Conservation (phyloP, 2,113 vertebrate genomes). For the Crypturellus undulatus region DNA sequence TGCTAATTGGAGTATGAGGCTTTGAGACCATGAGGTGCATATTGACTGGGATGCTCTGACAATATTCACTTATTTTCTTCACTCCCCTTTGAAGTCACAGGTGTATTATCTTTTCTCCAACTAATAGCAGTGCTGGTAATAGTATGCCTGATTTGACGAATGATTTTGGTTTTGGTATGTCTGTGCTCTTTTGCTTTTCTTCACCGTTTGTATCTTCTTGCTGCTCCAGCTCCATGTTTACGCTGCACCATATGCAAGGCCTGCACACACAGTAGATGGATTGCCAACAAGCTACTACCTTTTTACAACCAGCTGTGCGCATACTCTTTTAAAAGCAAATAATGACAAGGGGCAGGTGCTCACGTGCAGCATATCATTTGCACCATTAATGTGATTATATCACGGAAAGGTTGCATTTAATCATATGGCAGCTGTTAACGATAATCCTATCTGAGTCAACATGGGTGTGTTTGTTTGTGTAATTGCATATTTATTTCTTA, state of each 20-base stretch:
- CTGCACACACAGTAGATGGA: neutral
- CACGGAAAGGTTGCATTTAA: neutral
- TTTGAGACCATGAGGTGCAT: rapidly evolving
- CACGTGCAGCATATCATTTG: neutral
- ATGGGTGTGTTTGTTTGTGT: neutral
- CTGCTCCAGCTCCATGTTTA: neutral
- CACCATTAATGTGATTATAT: neutral
- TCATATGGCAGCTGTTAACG: neutral
- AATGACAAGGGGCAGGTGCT: too few relatives aligned
- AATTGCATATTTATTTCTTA: neutral
- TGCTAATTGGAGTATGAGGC: neutral
- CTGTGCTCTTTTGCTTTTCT: neutral
- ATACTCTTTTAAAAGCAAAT: neutral
- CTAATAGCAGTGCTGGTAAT: neutral
- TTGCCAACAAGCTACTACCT: neutral
- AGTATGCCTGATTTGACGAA: neutral
- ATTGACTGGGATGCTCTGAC: neutral
- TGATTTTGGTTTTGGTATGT: neutral
- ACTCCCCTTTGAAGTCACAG: neutral
- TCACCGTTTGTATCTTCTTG: neutral
- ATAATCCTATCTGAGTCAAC: neutral
- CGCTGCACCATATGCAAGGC: neutral
- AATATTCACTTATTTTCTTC: neutral
- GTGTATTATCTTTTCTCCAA: neutral
- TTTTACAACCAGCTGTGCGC: neutral